Percentiles rank a stretch among this genome's conserved stretches.
Evolutionary conservation across 2,113 vertebrate species (phyloP).

Genomic region (Odocoileus virginianus): DNA sequence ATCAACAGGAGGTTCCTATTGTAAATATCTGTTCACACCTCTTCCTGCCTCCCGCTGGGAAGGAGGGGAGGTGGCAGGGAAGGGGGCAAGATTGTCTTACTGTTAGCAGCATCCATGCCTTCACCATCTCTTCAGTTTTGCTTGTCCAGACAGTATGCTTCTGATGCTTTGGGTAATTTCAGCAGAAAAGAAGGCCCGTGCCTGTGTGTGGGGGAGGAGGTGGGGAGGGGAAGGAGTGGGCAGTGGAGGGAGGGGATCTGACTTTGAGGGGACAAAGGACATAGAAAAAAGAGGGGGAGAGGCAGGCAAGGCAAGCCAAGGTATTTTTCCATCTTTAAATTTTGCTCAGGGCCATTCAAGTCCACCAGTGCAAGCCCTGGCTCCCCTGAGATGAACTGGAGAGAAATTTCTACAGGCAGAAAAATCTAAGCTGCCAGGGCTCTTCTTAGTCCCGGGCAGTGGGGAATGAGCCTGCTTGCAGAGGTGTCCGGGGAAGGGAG

Average conservation of each 20-base stretch:
- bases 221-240: no score
- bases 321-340: constrained; percentile 63
- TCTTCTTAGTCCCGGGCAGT: neutral
- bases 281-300: constrained; percentile 19
- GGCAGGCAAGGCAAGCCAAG: constrained; percentile 8
- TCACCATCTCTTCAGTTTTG: neutral
- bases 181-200: neutral
- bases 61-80: constrained; percentile 1
- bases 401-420: constrained; percentile 60
- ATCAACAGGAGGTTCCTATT: neutral
- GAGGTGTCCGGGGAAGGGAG: neutral
- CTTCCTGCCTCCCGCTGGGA: neutral
- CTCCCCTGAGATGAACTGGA: constrained; percentile 44
- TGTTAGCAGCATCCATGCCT: neutral
- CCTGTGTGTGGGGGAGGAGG: neutral
- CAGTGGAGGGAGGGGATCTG: neutral
- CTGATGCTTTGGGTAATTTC: constrained; percentile 21
- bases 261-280: constrained; percentile 67
- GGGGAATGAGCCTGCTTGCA: neutral
- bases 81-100: neutral
- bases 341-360: constrained; percentile 50
- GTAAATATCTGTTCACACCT: neutral
- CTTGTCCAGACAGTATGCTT: neutral
- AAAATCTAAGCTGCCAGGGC: neutral
- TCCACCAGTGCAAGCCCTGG: neutral